Conservation (phyloP, 2,797 vertebrate genomes). For the Percopsis omiscomaycus region DNA sequence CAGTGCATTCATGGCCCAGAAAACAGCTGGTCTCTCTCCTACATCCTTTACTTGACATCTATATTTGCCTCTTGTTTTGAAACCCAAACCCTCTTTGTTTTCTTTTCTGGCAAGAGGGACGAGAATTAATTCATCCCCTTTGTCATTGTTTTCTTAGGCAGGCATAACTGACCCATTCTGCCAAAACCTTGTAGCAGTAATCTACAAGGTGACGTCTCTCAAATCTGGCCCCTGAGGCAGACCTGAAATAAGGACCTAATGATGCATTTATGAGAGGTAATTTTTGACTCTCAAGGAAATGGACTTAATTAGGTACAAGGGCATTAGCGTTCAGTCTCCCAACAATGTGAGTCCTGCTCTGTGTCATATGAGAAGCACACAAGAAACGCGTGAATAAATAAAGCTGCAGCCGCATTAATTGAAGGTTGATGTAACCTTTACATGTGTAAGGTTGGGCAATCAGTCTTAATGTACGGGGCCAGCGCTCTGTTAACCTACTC, state of each 20-base stretch:
- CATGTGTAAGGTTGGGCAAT: constrained; percentile 60
- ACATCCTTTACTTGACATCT: constrained; percentile 18
- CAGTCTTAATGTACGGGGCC: constrained; percentile 68
- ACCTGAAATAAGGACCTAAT: constrained; percentile 65
- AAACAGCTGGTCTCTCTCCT: constrained; percentile 26
- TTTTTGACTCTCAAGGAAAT: constrained; percentile 68
- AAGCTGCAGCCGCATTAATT: constrained; percentile 53
- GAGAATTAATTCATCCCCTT: constrained; percentile 8
- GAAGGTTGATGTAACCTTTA: constrained; percentile 76
- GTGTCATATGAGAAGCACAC: constrained; percentile 35
- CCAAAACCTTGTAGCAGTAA: constrained; percentile 36
- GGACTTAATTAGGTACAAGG: constrained; percentile 61
- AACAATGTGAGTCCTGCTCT: constrained; percentile 50
- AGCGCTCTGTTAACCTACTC: constrained; percentile 72
- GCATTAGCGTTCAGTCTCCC: constrained; percentile 51
- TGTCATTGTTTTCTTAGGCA: constrained; percentile 5
- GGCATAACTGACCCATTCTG: constrained; percentile 25
- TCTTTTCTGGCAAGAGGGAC: not conserved
- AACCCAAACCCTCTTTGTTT: not conserved
- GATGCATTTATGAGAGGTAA: constrained; percentile 67
- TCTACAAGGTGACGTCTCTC: constrained; percentile 53
- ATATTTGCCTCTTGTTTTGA: constrained; percentile 4
- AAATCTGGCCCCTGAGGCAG: constrained; percentile 56
- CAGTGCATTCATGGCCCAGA: constrained; percentile 12
- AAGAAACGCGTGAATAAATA: constrained; percentile 33